Evolutionary conservation across 2,888 invertebrate genomes (phyloP), one percentile per base, ranked within the genome.

Genomic region (Galerucella nymphaeae): DNA sequence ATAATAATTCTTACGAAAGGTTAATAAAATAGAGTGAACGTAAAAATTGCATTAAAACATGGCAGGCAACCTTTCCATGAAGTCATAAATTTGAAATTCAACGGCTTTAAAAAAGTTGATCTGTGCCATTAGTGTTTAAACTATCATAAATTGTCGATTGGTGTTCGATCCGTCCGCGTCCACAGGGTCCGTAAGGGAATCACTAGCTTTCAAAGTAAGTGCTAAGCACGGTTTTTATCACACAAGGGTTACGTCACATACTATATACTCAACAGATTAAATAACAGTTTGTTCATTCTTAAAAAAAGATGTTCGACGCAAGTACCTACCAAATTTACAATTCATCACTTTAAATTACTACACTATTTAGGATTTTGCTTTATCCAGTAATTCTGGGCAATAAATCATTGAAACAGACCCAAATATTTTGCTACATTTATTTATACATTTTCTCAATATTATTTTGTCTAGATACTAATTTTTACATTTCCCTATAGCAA

Each of bases 61-160:
- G 79, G 77, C 78, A 74, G 79, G 74, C 78, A 78, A 79, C 79
- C 81, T 81, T 80, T 81, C 80, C 82, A 81, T 81, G 78, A 77
- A 77, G 80, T 77, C 73, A 82, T 83, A 83, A 83, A 83, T 83
- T 81, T 81, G 78, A 80, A 82, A 83, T 80, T 80, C 81, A 82
- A 78, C 82, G 78, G 79, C 80, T 82, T 83, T 81, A 82, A 82
- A 82, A 80, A 80, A 80, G 74, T 80, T 80, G 80, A 82, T 82
- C 77, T 79, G 79, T 82, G 79, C 83, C 82, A 84, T 84, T 84
- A 83, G 81, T 75, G 82, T 79, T 84, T 85, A 85, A 85, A 85
- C 84, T 83, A 83, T 85, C 84, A 86, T 86, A 86, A 86, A 86
- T 86, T 80, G 82, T 79, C 84, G 82, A 85, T 85, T 83, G 83